A percentile compares a stretch with the other conserved stretches of the same genome.
Conservation (phyloP, 1,140 invertebrate genomes). For the Aphelinus certus region DNA sequence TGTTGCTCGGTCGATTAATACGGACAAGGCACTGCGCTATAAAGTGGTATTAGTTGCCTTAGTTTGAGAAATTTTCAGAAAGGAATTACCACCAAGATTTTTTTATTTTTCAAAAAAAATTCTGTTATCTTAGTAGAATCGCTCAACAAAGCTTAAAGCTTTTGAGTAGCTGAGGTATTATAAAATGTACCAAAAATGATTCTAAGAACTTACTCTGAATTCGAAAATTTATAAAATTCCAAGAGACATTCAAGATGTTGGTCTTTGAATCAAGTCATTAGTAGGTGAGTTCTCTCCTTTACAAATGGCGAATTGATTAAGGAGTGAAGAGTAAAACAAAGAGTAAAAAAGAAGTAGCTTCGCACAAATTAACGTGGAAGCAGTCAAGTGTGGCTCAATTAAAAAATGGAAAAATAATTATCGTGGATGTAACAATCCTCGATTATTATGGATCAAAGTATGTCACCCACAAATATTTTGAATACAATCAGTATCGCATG, state of each 20-base stretch:
- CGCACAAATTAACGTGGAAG: background rate
- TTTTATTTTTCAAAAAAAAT: background rate
- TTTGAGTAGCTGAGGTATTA: background rate
- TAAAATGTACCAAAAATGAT: conserved; percentile 34
- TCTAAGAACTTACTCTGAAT: background rate
- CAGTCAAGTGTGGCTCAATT: no score
- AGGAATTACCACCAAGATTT: no score
- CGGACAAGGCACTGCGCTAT: conserved; percentile 40
- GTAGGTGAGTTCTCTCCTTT: background rate
- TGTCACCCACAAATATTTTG: no score
- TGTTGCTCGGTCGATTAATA: conserved; percentile 21
- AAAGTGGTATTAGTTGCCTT: conserved; percentile 26
- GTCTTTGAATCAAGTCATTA: no score
- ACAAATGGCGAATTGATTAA: background rate
- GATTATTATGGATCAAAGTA: no score
- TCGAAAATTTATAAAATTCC: conserved; percentile 10
- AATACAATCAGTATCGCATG: background rate
- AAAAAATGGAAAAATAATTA: no score
- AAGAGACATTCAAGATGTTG: no score
- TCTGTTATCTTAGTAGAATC: background rate
- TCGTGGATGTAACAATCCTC: no score
- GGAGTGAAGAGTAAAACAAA: background rate
- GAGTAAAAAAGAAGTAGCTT: conserved; percentile 6
- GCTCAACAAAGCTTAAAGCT: conserved; percentile 11
- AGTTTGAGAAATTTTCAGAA: conserved; percentile 28